Evolutionary conservation across 1,140 invertebrate genomes (phyloP).

Genomic region (Trichogramma pretiosum): DNA sequence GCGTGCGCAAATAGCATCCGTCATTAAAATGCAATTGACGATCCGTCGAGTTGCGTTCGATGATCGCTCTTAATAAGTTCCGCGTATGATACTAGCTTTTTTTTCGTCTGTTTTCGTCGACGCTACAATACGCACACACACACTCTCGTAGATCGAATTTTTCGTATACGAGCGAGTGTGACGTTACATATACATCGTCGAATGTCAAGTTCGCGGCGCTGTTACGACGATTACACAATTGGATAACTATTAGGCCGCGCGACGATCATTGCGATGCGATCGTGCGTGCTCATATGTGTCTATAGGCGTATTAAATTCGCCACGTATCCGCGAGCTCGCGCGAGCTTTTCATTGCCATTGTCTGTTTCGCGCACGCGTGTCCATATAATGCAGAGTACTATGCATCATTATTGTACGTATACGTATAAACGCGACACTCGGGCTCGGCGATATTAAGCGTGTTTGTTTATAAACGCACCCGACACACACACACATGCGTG

Average conservation of each 20-base stretch:
- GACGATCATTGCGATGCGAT: neutral
- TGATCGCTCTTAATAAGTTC: too few species aligned
- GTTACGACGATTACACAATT: neutral
- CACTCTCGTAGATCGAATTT: too few species aligned
- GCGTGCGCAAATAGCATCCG: too few species aligned
- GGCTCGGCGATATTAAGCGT: neutral
- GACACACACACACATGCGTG: too few species aligned
- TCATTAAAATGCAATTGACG: too few species aligned
- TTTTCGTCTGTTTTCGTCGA: too few species aligned
- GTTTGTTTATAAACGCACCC: neutral
- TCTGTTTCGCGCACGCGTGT: slow-evolving; percentile 6
- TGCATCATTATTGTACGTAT: neutral
- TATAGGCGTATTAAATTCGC: slow-evolving; percentile 34
- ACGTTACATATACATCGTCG: too few species aligned
- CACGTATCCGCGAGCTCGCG: slow-evolving; percentile 4
- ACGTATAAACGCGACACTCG: neutral
- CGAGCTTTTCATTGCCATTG: slow-evolving; percentile 23
- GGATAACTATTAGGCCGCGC: neutral
- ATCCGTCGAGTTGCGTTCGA: too few species aligned
- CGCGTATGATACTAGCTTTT: too few species aligned
- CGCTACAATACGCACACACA: too few species aligned
- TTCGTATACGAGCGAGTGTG: too few species aligned
- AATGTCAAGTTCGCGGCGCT: slow-evolving; percentile 31
- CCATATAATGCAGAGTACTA: neutral
- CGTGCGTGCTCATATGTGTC: slow-evolving; percentile 18